Base-by-base conservation (phyloP, 53 echinoderm and acorn worm genomes). In the Paelopatides confundens region DNA sequence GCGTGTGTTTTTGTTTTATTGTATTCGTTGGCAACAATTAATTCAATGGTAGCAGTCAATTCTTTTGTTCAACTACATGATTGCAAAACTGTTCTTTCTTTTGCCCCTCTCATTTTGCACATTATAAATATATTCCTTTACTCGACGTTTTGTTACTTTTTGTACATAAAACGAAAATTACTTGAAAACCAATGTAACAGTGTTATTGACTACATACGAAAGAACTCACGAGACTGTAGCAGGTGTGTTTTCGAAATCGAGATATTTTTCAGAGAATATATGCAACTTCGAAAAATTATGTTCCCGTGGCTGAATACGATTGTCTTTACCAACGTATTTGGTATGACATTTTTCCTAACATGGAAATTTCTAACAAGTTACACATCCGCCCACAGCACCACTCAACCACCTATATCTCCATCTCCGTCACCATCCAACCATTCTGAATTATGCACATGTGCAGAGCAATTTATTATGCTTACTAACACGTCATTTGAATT, bases 201-300 rank as follows among this genome's bases (percentile, higher is more conserved):
- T 31, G 33, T 34, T 36, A 7, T 69, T 5, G 12, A 33, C 2
- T 69, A 69, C 37, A 31, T 69, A 9, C 34, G 34, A 33, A 31
- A 69, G 33, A 33, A 69, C 35, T 32, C 12, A 30, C 34, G 8
- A 69, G 69, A 69, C 69, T 36, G 30, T 1, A 33, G 36, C 34
- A 18, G 34, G 13, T 69, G 69, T 18, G 69, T 35, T 69, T 69
- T 11, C 33, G 21, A n/a, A 1, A 31, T 6, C 9, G 33, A 21
- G 30, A 69, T 69, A 35, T n/a, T n/a, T n/a, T n/a, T n/a, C n/a
- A n/a, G n/a, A n/a, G n/a, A n/a, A n/a, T n/a, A n/a, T n/a, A n/a
- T 35, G 7, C 69, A 69, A 69, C 69, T 69, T 69, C 33, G 69
- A 36, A 69, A 69, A 69, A 33, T 69, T 34, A 35, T 69, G n/a